Base-by-base conservation (phyloP, 1,140 invertebrate genomes). In the Charaxes varanes region DNA sequence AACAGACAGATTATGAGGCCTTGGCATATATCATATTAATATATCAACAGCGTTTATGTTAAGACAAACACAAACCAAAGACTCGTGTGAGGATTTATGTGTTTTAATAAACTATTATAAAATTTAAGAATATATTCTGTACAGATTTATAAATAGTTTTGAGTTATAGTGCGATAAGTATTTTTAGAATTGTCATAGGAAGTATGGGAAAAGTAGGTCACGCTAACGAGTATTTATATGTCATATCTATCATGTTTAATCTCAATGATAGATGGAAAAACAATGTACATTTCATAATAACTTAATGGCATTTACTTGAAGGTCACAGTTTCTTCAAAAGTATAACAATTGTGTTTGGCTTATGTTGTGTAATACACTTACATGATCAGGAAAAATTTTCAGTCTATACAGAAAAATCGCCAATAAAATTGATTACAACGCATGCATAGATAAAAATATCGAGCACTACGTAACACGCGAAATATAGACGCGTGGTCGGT, bases 181-280 rank as follows among this genome's bases (percentile, higher is more conserved):
- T 58, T 66, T 59, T 62, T 71, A 73, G 62, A 57, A 55, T 64
- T 43, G 40, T 61, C 54, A n/a, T 58, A 60, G 61, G 62, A 72
- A 73, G 58, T 59, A 54, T 48, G 24, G 38, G 41, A 33, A 63
- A 72, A 60, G 31, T 78, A 64, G 68, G 73, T 67, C 68, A 71
- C 27, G 16, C 41, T 62, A 67, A 66, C n/a, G n/a, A n/a, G n/a
- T n/a, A n/a, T n/a, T n/a, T n/a, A n/a, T n/a, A n/a, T n/a, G n/a
- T n/a, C n/a, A n/a, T n/a, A n/a, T n/a, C n/a, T n/a, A n/a, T n/a
- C n/a, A n/a, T n/a, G n/a, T n/a, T n/a, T n/a, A n/a, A n/a, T n/a
- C n/a, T n/a, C n/a, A n/a, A n/a, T n/a, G n/a, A n/a, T n/a, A n/a
- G n/a, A n/a, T n/a, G n/a, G n/a, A n/a, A n/a, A n/a, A n/a, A n/a